Percentiles rank a stretch among this genome's conserved stretches.
Evolutionary conservation across 2,888 invertebrate species (phyloP).

Genomic region (Drosophila conformis): DNA sequence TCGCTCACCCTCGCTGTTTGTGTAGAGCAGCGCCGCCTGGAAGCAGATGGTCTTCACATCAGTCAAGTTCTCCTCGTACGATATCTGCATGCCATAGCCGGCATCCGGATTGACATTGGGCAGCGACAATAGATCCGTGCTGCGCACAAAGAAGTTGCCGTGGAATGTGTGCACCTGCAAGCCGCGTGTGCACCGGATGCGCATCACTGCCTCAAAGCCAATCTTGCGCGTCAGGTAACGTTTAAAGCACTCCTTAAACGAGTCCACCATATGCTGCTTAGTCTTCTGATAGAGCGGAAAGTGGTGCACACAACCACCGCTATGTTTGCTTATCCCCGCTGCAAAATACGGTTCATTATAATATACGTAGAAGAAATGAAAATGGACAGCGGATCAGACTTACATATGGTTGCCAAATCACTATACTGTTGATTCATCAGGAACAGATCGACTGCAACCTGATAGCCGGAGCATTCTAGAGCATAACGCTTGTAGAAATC

Average conservation of each 20-base stretch:
- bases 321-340: slow-evolving; percentile 97
- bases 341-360: not conserved
- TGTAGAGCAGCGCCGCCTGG: slow-evolving; percentile 98
- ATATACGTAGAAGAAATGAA: not conserved
- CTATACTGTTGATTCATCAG: slow-evolving; percentile 96
- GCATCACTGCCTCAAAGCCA: slow-evolving; percentile 99
- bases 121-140: slow-evolving; percentile 97
- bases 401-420: slow-evolving; percentile 96
- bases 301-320: slow-evolving; percentile 96
- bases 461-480: slow-evolving; percentile 97
- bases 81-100: slow-evolving; percentile 97
- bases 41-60: slow-evolving; percentile 96
- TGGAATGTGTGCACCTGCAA: slow-evolving; percentile 98
- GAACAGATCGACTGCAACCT: slow-evolving; percentile 98
- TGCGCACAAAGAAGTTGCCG: slow-evolving; percentile 99
- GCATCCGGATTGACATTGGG: slow-evolving; percentile 99
- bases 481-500: slow-evolving; percentile 99
- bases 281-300: slow-evolving; percentile 93
- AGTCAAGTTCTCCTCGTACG: slow-evolving; percentile 95
- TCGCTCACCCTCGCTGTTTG: slow-evolving; percentile 97
- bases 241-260: slow-evolving; percentile 91
- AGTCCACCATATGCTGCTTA: slow-evolving; percentile 89
- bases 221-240: slow-evolving; percentile 98
- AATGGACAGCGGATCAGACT: slow-evolving; percentile 79
- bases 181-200: slow-evolving; percentile 97